Base-by-base conservation (phyloP, 2,797 vertebrate species). In the Aplochiton taeniatus region DNA sequence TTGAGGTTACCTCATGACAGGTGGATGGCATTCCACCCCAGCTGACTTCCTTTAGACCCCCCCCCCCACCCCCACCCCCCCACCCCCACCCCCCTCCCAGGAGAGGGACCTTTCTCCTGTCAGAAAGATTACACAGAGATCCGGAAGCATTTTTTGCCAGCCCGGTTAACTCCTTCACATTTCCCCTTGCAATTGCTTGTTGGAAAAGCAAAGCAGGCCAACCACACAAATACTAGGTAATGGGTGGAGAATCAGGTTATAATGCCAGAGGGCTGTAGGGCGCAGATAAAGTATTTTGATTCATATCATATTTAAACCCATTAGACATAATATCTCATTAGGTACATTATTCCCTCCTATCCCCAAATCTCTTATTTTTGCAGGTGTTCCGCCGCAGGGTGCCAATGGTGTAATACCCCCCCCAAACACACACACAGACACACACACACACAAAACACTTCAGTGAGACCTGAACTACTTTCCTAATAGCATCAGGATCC, bases 1-100 rank as follows among this genome's bases (percentile, higher is more conserved):
- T 69, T 72, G 42, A 73, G 66, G 55, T 77, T 68, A 77, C 65
- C 68, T 65, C 49, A 16, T 66, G 56, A 78, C 74, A 81, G 72
- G 79, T 80, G 63, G 56, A 5, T 8, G 7, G 59, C 58, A 58
- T 61, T 75, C 44, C 42, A 61, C 11, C 11, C 10, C 14, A 11
- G 47, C 47, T 48, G 14, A 12, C 14, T 14, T 11, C 14, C 47
- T 48, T 12, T 12, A 48, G 47, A 55, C 11, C 19, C 20, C 20
- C n/a, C 50, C n/a, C 50, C 8, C 8, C 47, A 48, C 47, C 3
- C 6, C 31, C 31, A 31, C 31, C 31, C 31, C 31, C 31, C 31
- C n/a, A 13, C 8, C 52, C 52, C n/a, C 16, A 53, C 31, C 31
- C 2, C 31, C 54, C 2, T 70, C 62, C 48, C 45, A 9, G 16